These are phyloP conservation scores for Bos javanicus DNA, from an alignment of 2,113 vertebrate genomes.

Conservation along the genomic window DNA sequence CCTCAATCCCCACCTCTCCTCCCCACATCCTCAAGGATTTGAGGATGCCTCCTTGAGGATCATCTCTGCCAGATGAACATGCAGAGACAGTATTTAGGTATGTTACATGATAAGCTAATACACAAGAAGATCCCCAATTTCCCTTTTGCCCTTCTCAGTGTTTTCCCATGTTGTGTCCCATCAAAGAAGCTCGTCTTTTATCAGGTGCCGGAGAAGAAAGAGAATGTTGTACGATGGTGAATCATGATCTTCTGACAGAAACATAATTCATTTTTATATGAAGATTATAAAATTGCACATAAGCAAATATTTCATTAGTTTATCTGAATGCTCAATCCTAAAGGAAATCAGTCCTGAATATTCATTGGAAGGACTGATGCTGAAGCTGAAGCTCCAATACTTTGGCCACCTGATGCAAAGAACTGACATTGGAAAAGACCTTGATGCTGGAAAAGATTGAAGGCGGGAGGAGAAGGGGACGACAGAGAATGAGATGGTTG, in stretches of 20 bases:
- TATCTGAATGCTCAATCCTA: not conserved
- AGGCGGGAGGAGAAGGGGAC: not conserved
- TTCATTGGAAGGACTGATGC: not conserved
- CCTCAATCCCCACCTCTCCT: not conserved
- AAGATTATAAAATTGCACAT: not conserved
- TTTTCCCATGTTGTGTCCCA: not conserved
- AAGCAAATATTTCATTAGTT: not conserved
- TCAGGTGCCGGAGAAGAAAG: not conserved
- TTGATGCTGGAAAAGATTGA: not conserved
- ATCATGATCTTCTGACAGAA: not conserved
- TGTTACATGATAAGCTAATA: not conserved
- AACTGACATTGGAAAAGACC: not conserved
- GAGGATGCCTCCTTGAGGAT: not conserved
- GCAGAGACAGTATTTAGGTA: not conserved
- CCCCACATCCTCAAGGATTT: not conserved
- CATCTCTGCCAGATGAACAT: not conserved
- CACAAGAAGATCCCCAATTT: not conserved
- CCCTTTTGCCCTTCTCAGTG: not conserved
- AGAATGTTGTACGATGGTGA: not conserved
- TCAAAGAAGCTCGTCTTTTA: not conserved
- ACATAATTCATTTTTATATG: not conserved
- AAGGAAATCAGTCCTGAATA: not conserved
- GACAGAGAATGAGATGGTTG: not conserved
- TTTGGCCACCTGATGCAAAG: not conserved
- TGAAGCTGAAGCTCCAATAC: not conserved